Base-by-base conservation (phyloP, 2,888 invertebrate species). In the Lithophane leautieri region DNA sequence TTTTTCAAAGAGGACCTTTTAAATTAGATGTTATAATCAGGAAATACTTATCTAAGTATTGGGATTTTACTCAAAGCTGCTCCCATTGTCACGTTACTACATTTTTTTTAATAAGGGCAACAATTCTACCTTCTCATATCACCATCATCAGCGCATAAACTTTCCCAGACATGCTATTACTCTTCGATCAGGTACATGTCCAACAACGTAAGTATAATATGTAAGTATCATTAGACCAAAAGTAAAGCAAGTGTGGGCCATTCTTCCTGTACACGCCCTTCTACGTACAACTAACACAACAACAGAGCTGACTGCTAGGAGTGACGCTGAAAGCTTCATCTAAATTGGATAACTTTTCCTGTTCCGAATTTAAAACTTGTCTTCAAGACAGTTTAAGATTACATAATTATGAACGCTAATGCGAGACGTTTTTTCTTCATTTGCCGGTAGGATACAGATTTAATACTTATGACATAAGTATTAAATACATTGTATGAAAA, bases 1-100 rank as follows among this genome's bases (percentile, higher is more conserved):
- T 89, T 86, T 88, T 89, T 78, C 44, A 70, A 76, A 84, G 67
- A 73, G 61, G 69, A 40, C 56, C 47, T 76, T 81, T 81, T 75
- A 76, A 79, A 72, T 85, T 78, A 54, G 71, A 68, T 67, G 68
- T 76, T 78, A 70, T 76, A 44, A 58, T 66, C 40, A 70, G 25
- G n/a, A 19, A 56, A 63, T 14, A 22, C 9, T 71, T 28, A n/a
- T 14, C 9, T 58, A 4, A 34, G 34, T 34, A 25, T 28, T 58
- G 28, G 52, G 61, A 28, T 62, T 81, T 63, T 52, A 52, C 8
- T 58, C 1, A 52, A 52, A 28, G 22, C 65, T 14, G 19, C 19
- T 58, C 40, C 6, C 16, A n/a, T 56, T 16, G 25, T 22, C 22
- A 42, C 8, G 22, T 44, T 7, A 22, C 12, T 22, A 40, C 22